Base-by-base conservation (phyloP, 2,113 vertebrate genomes). In the Diadophis punctatus region DNA sequence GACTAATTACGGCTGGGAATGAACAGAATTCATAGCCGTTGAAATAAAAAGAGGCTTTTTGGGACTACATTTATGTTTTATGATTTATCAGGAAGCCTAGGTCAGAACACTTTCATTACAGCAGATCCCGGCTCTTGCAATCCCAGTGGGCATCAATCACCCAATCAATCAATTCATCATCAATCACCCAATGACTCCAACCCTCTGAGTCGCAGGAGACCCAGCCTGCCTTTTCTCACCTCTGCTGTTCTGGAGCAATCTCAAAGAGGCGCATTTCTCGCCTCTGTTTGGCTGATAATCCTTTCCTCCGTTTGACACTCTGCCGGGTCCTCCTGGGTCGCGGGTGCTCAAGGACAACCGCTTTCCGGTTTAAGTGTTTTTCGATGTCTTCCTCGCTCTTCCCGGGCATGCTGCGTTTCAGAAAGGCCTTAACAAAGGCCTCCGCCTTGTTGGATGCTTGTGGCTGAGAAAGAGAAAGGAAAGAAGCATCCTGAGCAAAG, bases 201-300 rank as follows among this genome's bases (percentile, higher is more conserved):
- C 0, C 30, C 68, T 48, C 11, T 3, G 2, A 5, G 14, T 1
- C 8, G 1, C 53, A 90, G 11, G 3, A 16, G 8, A 1, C 7
- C 3, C 46, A 3, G 51, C 11, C 43, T 20, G 1, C 63, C 11
- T 80, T 0, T n/a, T 10, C 85, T 53, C 53, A 99, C 99, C 96
- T 98, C 91, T 98, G 99, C 58, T 98, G 98, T 74, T 98, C 98
- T 0, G 98, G 97, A 23, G 98, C 97, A 23, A 99, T 98, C 56
- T 98, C 97, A 90, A 98, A 98, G n/a, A 99, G 97, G 5, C 89
- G 97, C 96, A 98, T 94, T 58, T 97, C 96, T 88, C 98, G 94
- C 91, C 97, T 98, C 89, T 98, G 96, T 93, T 95, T 97, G 87
- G 98, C 98, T 3, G 97, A 98, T 2, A 98, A 97, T 1, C 98